phyloP scores from a whole-genome alignment of 2,888 invertebrate genomes.

The Andrena bucephala region DNA sequence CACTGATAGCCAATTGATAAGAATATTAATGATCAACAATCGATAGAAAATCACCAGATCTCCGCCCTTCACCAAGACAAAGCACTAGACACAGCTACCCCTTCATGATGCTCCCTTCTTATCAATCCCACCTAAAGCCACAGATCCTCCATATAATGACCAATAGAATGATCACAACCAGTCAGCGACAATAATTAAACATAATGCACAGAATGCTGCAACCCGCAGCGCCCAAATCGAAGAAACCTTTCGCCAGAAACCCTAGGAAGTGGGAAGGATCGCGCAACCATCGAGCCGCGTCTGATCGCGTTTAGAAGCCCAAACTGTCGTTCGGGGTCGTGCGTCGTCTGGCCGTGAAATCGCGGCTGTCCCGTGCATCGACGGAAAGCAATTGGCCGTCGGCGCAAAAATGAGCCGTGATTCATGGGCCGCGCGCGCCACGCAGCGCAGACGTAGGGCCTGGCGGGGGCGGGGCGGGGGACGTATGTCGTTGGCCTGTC shows the following conservation, averaged over 20 bases:
- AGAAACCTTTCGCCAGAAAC: slow-evolving; percentile 7
- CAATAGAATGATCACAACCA: too few relatives aligned
- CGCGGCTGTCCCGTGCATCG: slow-evolving; percentile 1
- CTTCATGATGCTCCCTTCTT: too few relatives aligned
- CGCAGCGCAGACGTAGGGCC: slow-evolving; percentile 20
- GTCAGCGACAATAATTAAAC: too few relatives aligned
- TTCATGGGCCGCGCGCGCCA: slow-evolving; percentile 72
- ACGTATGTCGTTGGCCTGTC: slow-evolving; percentile 75
- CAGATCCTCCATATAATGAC: too few relatives aligned
- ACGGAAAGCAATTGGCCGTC: slow-evolving; percentile 63
- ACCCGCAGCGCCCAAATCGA: not conserved
- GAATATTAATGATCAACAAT: too few relatives aligned
- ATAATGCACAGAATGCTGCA: too few relatives aligned
- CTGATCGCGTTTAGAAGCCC: slow-evolving; percentile 2
- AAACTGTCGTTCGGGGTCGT: not conserved
- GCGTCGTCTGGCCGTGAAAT: not conserved
- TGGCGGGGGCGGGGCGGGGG: slow-evolving; percentile 53
- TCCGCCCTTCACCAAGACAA: too few relatives aligned
- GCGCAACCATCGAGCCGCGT: not conserved
- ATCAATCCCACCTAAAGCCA: too few relatives aligned
- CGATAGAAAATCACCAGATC: too few relatives aligned
- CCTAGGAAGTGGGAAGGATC: slow-evolving; percentile 4
- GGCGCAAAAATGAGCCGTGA: slow-evolving; percentile 69
- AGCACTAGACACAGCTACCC: too few relatives aligned
- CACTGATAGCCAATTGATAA: too few relatives aligned